Percentiles rank a stretch among this genome's conserved stretches.
Conservation (phyloP, 2,113 vertebrate genomes). For the Salvator merianae region DNA sequence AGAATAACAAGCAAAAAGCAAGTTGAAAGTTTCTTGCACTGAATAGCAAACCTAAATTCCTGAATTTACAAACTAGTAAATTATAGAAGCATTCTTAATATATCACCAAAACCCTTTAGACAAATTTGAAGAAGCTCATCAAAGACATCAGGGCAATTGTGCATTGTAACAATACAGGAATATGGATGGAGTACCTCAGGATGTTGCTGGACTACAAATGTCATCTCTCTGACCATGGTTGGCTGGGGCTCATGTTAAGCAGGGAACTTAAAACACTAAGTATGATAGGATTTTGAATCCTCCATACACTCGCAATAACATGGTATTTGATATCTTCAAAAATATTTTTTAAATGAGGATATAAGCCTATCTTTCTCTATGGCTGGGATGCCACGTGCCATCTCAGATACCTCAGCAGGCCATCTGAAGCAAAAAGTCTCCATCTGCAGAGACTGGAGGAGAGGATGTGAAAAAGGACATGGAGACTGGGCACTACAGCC, state of each 20-base stretch:
- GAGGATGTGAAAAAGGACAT: too few species aligned
- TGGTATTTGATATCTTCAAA: too few species aligned
- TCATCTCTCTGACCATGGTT: too few species aligned
- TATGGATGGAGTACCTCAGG: background rate
- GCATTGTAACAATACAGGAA: background rate
- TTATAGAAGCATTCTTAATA: background rate
- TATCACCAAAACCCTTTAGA: background rate
- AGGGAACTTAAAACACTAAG: too few species aligned
- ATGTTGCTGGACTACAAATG: background rate
- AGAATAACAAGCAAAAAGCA: conserved; percentile 20
- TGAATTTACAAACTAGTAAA: background rate
- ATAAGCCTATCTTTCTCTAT: background rate
- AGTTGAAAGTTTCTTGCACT: background rate
- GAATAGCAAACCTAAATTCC: background rate
- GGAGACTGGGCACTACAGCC: too few species aligned
- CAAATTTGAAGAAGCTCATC: background rate
- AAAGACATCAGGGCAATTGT: background rate
- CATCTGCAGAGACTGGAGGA: too few species aligned
- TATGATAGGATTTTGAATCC: too few species aligned
- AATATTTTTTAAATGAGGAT: background rate
- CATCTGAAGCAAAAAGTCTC: too few species aligned
- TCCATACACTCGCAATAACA: too few species aligned
- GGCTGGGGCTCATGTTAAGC: too few species aligned
- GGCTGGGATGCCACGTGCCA: too few species aligned
- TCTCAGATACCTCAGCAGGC: too few species aligned